A percentile compares a stretch with the other conserved stretches of the same genome.
phyloP scores from a whole-genome alignment of 1,140 invertebrate species.

The Drosophila willistoni region DNA sequence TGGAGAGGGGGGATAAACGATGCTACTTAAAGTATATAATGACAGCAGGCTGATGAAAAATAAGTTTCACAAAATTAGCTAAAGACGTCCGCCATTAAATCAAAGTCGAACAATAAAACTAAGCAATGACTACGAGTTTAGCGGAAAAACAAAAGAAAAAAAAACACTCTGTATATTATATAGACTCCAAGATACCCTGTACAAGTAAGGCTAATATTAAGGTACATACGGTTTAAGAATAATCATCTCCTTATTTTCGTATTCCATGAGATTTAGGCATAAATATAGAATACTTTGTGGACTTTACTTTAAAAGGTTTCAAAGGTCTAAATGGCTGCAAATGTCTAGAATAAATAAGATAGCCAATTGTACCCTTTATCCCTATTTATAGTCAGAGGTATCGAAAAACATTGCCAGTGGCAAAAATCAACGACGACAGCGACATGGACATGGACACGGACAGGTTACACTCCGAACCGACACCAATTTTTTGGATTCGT shows the following conservation, averaged over 20 bases:
- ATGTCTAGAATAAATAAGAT: too few species aligned
- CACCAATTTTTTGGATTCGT: background rate
- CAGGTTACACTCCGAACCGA: slow-evolving; percentile 36
- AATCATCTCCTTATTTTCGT: too few species aligned
- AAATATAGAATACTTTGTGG: too few species aligned
- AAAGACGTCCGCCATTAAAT: slow-evolving; percentile 47
- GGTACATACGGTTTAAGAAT: too few species aligned
- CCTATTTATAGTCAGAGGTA: background rate
- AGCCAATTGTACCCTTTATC: too few species aligned
- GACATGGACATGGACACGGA: slow-evolving; percentile 7
- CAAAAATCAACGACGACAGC: slow-evolving; percentile 6
- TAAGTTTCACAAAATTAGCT: slow-evolving; percentile 26
- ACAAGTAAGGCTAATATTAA: background rate
- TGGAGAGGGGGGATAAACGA: background rate
- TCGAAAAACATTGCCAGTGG: slow-evolving; percentile 20
- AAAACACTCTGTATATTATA: background rate
- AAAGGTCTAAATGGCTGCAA: too few species aligned
- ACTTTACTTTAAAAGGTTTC: too few species aligned
- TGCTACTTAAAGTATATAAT: slow-evolving; percentile 13
- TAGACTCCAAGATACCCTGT: background rate
- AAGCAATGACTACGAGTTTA: background rate
- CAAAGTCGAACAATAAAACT: slow-evolving; percentile 20
- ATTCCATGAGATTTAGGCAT: too few species aligned
- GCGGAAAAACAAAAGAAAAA: background rate
- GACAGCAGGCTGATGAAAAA: slow-evolving; percentile 23